Evolutionary conservation across 2,113 vertebrate species (phyloP).

Genomic region (Oryctolagus cuniculus): mOryCun1.1 NC_091444.1:77705501-77706000

Average conservation of each 20-base stretch:
- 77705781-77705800: not conserved
- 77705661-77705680: not conserved
- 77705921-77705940: not conserved
- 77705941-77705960: too few species aligned
- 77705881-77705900: too few species aligned
- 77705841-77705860: too few species aligned
- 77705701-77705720: conserved; percentile 5
- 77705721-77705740: not conserved
- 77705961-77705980: too few species aligned
- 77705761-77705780: not conserved
- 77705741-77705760: not conserved
- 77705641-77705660: not conserved
- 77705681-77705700: not conserved
- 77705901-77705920: not conserved
- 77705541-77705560: too few species aligned
- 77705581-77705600: not conserved
- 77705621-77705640: not conserved
- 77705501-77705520: too few species aligned
- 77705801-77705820: too few species aligned
- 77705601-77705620: not conserved
- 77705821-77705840: too few species aligned
- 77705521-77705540: too few species aligned
- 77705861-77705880: too few species aligned
- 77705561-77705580: not conserved
- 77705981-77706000: too few species aligned